Percentiles rank a stretch among this genome's conserved stretches.
Evolutionary conservation across 1,140 invertebrate species (phyloP).

Genomic region (Drosophila arawakana): DNA sequence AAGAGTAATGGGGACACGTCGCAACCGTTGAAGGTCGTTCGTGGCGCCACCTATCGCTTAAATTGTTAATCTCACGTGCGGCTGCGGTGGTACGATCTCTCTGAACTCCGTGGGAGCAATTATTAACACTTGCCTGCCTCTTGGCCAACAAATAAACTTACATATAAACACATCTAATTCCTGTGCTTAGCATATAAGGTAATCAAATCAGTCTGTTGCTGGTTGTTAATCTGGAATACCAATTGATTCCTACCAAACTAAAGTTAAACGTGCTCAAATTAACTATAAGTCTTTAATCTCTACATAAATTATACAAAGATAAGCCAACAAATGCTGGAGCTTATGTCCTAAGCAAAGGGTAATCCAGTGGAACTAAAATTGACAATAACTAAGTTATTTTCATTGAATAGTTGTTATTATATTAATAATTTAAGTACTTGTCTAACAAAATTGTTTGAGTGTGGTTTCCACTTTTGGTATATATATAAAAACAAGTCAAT

Average conservation of each 20-base stretch:
- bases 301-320: no score
- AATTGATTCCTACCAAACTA: neutral
- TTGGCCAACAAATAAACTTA: neutral
- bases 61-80: conserved; percentile 55
- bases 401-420: no score
- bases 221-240: neutral
- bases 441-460: no score
- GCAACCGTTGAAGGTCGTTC: conserved; percentile 34
- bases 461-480: no score
- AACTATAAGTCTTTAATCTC: no score
- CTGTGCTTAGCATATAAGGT: neutral
- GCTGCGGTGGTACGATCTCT: conserved; percentile 8
- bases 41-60: conserved; percentile 23
- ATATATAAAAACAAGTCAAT: no score
- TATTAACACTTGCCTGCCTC: conserved; percentile 58
- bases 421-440: no score
- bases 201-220: neutral
- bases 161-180: neutral
- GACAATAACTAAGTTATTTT: no score
- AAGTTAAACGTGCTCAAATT: no score
- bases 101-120: conserved; percentile 35
- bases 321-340: no score
- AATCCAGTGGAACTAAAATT: no score
- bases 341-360: no score
- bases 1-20: conserved; percentile 49